Percentiles rank a stretch among this genome's conserved stretches.
These are phyloP conservation scores for Drosophila paramelanica DNA, from an alignment of 2,888 invertebrate genomes.

Conservation along the genomic window DNA sequence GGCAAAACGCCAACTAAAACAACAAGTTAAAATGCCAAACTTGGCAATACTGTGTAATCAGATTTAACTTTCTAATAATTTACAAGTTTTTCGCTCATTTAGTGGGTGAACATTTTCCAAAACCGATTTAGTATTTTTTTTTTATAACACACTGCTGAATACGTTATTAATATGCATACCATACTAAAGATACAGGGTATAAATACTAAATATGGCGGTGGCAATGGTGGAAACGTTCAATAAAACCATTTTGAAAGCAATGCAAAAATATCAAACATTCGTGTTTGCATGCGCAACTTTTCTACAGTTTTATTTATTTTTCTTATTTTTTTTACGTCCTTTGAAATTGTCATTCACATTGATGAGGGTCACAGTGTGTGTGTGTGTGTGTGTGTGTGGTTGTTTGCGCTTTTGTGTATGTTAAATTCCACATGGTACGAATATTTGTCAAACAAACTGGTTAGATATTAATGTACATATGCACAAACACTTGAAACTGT, in stretches of 20 bases:
- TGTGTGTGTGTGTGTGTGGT: not conserved
- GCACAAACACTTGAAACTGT: conserved; percentile 3
- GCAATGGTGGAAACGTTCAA: conserved; percentile 10
- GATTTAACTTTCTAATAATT: too few relatives aligned
- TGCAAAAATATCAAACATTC: conserved; percentile 44
- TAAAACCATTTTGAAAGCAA: conserved; percentile 35
- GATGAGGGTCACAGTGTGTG: conserved; percentile 49
- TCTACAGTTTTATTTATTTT: conserved; percentile 3
- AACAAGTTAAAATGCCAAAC: not conserved
- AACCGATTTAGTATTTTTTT: too few relatives aligned
- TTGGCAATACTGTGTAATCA: not conserved
- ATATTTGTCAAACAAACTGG: conserved; percentile 60
- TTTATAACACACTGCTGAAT: not conserved
- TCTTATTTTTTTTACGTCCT: conserved; percentile 13
- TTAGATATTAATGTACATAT: conserved; percentile 36
- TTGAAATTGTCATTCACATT: conserved; percentile 39
- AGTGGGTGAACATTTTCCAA: too few relatives aligned
- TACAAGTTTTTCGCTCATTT: too few relatives aligned
- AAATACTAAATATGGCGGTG: conserved; percentile 13
- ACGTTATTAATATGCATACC: not conserved
- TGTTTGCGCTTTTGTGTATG: conserved; percentile 1
- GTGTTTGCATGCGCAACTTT: conserved; percentile 25
- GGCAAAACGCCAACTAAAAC: conserved; percentile 2
- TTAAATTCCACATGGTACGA: conserved; percentile 27
- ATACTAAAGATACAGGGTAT: not conserved